Percentiles rank a stretch among this genome's conserved stretches.
Conservation (phyloP, 2,888 invertebrate genomes). For the Noctua janthe region DNA sequence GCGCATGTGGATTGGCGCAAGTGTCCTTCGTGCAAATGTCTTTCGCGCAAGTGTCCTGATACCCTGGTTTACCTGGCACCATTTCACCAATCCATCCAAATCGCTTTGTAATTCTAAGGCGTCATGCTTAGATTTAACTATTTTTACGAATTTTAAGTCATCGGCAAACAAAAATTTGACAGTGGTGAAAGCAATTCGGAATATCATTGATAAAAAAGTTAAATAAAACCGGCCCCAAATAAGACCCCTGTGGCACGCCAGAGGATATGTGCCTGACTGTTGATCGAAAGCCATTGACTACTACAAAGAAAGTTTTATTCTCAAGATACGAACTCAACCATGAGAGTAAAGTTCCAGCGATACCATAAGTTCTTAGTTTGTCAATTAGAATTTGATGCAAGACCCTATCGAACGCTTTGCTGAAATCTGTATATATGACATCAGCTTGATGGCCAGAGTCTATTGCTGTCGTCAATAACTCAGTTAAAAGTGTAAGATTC, state of each 20-base stretch:
- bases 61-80: neutral
- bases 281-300: neutral
- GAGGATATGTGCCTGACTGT: neutral
- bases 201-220: neutral
- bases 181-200: neutral
- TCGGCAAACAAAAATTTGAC: neutral
- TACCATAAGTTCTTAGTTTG: conserved; percentile 1
- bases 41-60: too few species aligned
- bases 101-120: neutral
- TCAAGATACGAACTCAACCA: neutral
- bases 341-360: neutral
- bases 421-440: conserved; percentile 11
- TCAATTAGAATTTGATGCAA: neutral
- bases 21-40: too few species aligned
- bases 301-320: neutral
- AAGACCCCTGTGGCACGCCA: neutral
- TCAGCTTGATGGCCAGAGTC: neutral
- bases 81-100: neutral
- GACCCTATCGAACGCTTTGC: conserved; percentile 10
- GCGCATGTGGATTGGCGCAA: too few species aligned
- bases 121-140: neutral
- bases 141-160: neutral
- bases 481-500: too few species aligned
- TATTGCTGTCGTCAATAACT: too few species aligned
- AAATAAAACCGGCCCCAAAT: neutral